Percentiles rank a stretch among this genome's conserved stretches.
Evolutionary conservation across 1,140 invertebrate species (phyloP).

Genomic region (Tetranychus cinnabarinus): DNA sequence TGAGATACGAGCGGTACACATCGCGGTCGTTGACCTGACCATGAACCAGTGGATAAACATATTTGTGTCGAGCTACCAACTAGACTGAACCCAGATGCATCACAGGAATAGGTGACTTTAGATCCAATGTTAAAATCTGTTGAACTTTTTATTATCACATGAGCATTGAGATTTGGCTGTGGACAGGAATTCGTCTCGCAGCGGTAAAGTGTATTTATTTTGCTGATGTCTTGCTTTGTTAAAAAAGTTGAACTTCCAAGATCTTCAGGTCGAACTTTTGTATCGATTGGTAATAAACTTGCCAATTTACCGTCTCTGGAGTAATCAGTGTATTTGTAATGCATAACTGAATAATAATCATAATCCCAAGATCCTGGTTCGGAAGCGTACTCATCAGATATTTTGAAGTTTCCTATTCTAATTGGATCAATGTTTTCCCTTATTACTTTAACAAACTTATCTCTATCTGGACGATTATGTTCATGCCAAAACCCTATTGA

Average conservation of each 20-base stretch:
- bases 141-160: not conserved
- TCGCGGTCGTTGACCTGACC: not conserved
- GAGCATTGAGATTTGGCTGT: not conserved
- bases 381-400: not conserved
- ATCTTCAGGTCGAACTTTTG: not conserved
- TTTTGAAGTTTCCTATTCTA: not conserved
- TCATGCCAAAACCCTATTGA: slow-evolving; percentile 41
- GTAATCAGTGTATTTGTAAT: not conserved
- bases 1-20: not conserved
- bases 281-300: not conserved
- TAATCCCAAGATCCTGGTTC: not conserved
- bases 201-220: not conserved
- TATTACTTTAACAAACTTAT: slow-evolving; percentile 27
- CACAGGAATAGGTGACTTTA: not conserved
- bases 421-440: not conserved
- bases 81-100: not conserved
- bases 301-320: not conserved
- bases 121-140: not conserved
- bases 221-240: not conserved
- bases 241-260: not conserved
- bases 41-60: not conserved
- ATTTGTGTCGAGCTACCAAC: not conserved
- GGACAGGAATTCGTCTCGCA: not conserved
- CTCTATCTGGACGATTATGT: slow-evolving; percentile 36
- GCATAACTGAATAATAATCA: not conserved